phyloP scores from a whole-genome alignment of 2,797 vertebrate genomes.

The Myotis findleyi region DNA sequence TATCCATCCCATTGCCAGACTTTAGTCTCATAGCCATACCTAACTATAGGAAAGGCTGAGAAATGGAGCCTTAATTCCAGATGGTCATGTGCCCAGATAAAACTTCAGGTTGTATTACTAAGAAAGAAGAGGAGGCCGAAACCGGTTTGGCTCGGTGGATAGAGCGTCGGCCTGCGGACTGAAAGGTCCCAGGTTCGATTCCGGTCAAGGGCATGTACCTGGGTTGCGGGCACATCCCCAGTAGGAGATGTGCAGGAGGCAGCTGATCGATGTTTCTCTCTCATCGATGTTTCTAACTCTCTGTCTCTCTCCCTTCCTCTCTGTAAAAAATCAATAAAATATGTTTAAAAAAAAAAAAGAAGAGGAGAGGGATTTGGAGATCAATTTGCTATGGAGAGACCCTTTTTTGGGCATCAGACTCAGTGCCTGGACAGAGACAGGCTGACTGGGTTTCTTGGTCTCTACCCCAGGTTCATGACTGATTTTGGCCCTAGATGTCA shows the following conservation, averaged over 20 bases:
- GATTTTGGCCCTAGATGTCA: background rate
- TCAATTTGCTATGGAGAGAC: background rate
- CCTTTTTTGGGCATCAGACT: background rate
- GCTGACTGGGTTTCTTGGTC: background rate
- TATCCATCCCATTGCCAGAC: background rate
- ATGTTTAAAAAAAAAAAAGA: background rate
- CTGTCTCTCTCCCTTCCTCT: too few relatives aligned
- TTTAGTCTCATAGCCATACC: background rate
- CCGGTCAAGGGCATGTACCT: too few relatives aligned
- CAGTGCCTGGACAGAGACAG: background rate
- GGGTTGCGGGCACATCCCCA: too few relatives aligned
- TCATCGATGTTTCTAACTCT: too few relatives aligned
- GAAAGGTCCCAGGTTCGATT: too few relatives aligned
- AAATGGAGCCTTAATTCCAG: background rate
- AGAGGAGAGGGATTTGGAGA: background rate
- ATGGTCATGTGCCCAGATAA: background rate
- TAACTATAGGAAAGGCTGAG: background rate
- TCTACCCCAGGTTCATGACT: background rate
- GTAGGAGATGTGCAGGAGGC: too few relatives aligned
- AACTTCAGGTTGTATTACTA: background rate
- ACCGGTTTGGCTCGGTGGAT: too few relatives aligned
- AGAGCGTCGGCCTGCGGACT: too few relatives aligned
- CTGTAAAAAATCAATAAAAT: too few relatives aligned
- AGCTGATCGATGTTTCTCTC: too few relatives aligned
- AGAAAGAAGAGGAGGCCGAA: background rate